phyloP scores from a whole-genome alignment of 2,888 invertebrate genomes.

The Hyposoter didymator region DNA sequence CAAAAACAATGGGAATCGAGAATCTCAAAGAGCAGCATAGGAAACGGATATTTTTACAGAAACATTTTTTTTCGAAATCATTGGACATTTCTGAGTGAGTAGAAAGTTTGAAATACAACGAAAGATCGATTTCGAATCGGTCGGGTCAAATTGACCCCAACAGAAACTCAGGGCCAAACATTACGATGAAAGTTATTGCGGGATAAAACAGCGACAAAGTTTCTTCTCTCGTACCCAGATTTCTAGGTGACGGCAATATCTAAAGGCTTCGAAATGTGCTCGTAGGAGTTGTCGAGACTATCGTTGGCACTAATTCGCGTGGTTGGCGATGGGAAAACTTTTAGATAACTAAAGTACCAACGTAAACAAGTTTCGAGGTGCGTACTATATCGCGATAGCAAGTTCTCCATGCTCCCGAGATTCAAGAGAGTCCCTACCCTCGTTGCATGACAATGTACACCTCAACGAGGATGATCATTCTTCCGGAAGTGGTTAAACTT shows the following conservation, averaged over 20 bases:
- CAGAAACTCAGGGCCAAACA: no score
- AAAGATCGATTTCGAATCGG: no score
- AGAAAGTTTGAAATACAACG: no score
- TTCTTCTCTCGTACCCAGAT: not conserved
- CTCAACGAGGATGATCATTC: slow-evolving; percentile 38
- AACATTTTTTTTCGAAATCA: no score
- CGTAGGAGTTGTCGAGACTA: not conserved
- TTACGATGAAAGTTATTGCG: not conserved
- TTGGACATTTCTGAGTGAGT: no score
- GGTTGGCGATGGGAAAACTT: slow-evolving; percentile 61
- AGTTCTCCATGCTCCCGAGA: not conserved
- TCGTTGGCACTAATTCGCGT: slow-evolving; percentile 25
- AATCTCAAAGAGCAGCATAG: not conserved
- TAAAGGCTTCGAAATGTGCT: not conserved
- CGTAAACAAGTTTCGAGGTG: slow-evolving; percentile 44
- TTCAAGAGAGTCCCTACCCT: slow-evolving; percentile 28
- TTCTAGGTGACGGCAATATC: not conserved
- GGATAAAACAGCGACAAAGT: not conserved
- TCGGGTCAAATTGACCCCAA: no score
- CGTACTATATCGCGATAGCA: slow-evolving; percentile 10
- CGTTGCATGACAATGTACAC: slow-evolving; percentile 17
- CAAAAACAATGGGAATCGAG: not conserved
- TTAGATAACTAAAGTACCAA: slow-evolving; percentile 37
- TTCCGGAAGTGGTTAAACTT: slow-evolving; percentile 56
- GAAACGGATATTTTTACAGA: not conserved